Conservation (phyloP, 2,888 invertebrate genomes). For the Acanthococcus lagerstroemiae region DNA sequence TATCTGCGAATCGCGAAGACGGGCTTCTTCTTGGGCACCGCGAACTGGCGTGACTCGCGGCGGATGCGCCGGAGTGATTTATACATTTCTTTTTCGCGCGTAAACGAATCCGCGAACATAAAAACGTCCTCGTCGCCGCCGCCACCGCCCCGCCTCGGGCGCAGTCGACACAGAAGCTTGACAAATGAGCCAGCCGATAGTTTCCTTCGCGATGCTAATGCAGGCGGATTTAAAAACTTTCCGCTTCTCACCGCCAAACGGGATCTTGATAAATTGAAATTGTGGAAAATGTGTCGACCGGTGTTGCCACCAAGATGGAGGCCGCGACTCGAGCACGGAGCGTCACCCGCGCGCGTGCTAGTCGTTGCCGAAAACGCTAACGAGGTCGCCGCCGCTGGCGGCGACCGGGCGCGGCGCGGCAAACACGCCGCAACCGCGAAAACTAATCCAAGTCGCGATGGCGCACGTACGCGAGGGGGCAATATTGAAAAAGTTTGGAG, state of each 20-base stretch:
- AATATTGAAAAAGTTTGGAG: constrained; percentile 20
- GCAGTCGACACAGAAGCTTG: constrained; percentile 9
- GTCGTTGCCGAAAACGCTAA: neutral
- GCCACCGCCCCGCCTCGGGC: neutral
- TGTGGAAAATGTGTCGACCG: neutral
- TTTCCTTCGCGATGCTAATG: neutral
- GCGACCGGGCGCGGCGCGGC: constrained; percentile 2
- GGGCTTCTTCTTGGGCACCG: neutral
- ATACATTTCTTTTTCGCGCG: constrained; percentile 5
- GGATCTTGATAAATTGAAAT: constrained; percentile 23
- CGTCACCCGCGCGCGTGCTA: neutral
- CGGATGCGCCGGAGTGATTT: neutral
- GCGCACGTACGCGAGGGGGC: neutral
- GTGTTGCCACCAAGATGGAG: neutral
- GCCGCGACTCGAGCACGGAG: neutral
- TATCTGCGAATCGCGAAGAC: neutral
- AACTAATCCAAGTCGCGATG: constrained; percentile 13
- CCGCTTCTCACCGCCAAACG: neutral
- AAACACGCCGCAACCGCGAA: neutral
- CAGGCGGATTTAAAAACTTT: constrained; percentile 15
- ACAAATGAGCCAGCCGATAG: constrained; percentile 17
- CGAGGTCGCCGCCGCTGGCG: neutral
- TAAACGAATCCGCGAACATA: constrained; percentile 9
- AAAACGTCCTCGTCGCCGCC: neutral
- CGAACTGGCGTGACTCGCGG: neutral